phyloP scores from a whole-genome alignment of 2,888 invertebrate genomes.

The Tuta absoluta region DNA sequence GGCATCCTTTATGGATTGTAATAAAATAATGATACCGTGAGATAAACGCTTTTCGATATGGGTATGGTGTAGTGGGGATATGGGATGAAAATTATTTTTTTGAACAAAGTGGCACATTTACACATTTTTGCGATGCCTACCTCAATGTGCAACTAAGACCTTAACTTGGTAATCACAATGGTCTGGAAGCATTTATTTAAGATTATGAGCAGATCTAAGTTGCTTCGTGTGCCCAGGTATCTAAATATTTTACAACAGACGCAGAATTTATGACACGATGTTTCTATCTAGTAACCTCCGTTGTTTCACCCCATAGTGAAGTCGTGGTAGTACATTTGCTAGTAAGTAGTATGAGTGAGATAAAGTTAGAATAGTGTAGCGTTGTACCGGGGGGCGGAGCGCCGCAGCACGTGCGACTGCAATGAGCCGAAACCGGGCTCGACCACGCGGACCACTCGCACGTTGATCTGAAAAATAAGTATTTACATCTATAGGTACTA shows the following conservation, averaged over 20 bases:
- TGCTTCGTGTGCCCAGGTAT: no score
- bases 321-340: not conserved
- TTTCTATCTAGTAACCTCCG: not conserved
- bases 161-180: no score
- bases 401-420: slow-evolving; percentile 64
- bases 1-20: slow-evolving; percentile 17
- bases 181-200: no score
- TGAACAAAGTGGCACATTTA: no score
- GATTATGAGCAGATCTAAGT: no score
- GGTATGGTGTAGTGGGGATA: not conserved
- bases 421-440: slow-evolving; percentile 69
- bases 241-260: no score
- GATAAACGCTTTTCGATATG: not conserved
- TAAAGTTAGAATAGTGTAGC: slow-evolving; percentile 45
- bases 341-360: no score
- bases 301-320: not conserved
- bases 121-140: no score
- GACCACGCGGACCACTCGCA: slow-evolving; percentile 84
- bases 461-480: slow-evolving; percentile 76
- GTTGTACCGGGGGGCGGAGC: slow-evolving; percentile 58
- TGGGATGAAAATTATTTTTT: not conserved
- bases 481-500: no score
- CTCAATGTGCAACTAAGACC: no score
- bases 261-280: not conserved
- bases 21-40: not conserved